phyloP scores from a whole-genome alignment of 2,888 invertebrate species.

The Caenorhabditis sulstoni region DNA sequence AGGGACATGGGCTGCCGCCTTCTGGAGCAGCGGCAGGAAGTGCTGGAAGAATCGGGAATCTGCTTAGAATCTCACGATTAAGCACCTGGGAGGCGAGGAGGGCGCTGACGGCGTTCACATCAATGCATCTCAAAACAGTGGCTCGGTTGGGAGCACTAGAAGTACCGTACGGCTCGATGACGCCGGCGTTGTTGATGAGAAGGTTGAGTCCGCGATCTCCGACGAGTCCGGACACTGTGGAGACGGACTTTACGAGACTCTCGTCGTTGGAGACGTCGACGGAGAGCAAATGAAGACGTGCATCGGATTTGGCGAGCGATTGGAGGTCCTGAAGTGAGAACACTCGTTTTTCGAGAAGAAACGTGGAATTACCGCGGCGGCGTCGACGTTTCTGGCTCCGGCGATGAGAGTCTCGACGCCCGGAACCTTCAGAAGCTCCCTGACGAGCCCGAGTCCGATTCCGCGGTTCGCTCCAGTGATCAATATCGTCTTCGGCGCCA shows the following conservation, averaged over 20 bases:
- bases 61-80: too few species aligned
- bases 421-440: constrained; percentile 48
- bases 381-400: constrained; percentile 53
- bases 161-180: constrained; percentile 55
- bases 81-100: constrained; percentile 44
- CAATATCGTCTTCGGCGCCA: constrained; percentile 56
- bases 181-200: constrained; percentile 62
- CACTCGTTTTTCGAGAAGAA: not conserved
- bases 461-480: constrained; percentile 68
- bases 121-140: constrained; percentile 51
- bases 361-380: constrained; percentile 31
- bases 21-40: constrained; percentile 20
- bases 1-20: not conserved
- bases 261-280: constrained; percentile 48
- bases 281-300: constrained; percentile 35
- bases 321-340: constrained; percentile 33
- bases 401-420: constrained; percentile 62
- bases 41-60: too few species aligned
- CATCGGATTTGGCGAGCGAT: constrained; percentile 30
- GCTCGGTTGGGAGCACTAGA: constrained; percentile 39
- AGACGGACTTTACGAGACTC: constrained; percentile 23
- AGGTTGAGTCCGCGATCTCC: constrained; percentile 56
- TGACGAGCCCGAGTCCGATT: constrained; percentile 63
- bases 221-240: constrained; percentile 30
- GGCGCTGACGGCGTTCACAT: constrained; percentile 60